phyloP scores from a whole-genome alignment of 2,888 invertebrate species.

The Lamproptera curius region DNA sequence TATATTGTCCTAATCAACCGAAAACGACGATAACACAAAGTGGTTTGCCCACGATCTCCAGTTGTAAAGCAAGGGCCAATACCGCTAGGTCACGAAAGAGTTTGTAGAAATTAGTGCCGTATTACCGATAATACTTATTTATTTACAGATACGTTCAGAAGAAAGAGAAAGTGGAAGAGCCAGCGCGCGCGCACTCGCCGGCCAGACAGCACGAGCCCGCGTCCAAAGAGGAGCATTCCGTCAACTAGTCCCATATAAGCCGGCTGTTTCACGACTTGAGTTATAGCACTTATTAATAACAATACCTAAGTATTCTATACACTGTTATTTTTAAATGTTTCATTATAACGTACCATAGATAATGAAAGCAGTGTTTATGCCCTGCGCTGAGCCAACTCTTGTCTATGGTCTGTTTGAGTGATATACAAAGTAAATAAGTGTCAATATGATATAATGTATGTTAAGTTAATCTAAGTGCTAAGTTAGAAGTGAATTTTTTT shows the following conservation, averaged over 20 bases:
- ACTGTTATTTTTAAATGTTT: constrained; percentile 6
- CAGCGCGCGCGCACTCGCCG: constrained; percentile 57
- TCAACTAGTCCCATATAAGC: background rate
- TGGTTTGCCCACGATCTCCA: no score
- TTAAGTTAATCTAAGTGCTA: constrained; percentile 1
- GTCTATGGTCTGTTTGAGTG: constrained; percentile 17
- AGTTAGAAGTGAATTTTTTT: constrained; percentile 3
- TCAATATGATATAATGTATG: constrained; percentile 12
- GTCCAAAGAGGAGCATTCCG: constrained; percentile 15
- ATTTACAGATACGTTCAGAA: constrained; percentile 47
- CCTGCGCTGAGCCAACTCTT: background rate
- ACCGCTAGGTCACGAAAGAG: no score
- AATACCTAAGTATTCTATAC: constrained; percentile 7
- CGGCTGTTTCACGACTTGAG: background rate
- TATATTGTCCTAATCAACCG: no score
- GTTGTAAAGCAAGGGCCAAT: no score
- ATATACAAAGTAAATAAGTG: constrained; percentile 15
- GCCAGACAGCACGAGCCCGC: constrained; percentile 34
- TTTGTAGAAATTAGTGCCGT: no score
- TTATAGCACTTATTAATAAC: background rate
- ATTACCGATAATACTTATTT: no score
- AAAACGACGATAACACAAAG: no score
- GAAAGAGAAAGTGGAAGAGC: constrained; percentile 44
- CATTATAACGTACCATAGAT: constrained; percentile 11
- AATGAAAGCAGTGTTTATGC: background rate